Evolutionary conservation across 2,888 invertebrate genomes (phyloP).

Genomic region (Strigamia transsilvanica): DNA sequence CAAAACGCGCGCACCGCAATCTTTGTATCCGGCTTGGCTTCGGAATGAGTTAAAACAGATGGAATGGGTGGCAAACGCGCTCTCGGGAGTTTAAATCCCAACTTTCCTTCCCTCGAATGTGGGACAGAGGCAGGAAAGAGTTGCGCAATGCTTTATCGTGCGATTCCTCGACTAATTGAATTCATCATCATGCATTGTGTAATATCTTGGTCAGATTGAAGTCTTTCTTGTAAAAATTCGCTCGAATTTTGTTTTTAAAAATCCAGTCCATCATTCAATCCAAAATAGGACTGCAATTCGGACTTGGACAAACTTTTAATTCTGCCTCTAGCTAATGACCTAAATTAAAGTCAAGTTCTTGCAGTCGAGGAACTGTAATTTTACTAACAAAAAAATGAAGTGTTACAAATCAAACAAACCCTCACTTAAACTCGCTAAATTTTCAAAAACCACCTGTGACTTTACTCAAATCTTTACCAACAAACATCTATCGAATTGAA

Average conservation of each 20-base stretch:
- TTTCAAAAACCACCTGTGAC: no score
- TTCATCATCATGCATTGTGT: neutral
- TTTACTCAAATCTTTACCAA: neutral
- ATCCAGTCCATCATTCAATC: neutral
- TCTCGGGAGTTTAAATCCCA: neutral
- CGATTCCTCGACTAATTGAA: neutral
- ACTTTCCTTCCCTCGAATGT: neutral
- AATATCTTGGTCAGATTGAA: no score
- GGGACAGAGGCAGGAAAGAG: slow-evolving; percentile 8
- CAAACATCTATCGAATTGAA: neutral
- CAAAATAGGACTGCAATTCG: neutral
- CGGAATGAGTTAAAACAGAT: neutral
- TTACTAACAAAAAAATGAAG: neutral
- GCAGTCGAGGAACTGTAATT: slow-evolving; percentile 28
- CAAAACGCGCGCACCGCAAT: neutral
- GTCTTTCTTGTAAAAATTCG: no score
- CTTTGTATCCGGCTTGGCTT: neutral
- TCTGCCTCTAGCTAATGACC: slow-evolving; percentile 26
- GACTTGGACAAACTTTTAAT: neutral
- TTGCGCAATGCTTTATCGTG: neutral
- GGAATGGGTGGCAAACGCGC: neutral
- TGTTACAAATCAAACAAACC: neutral
- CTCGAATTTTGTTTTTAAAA: neutral
- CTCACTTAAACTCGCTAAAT: neutral
- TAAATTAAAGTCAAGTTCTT: slow-evolving; percentile 43